A percentile compares a stretch with the other conserved stretches of the same genome.
Conservation (phyloP, 2,113 vertebrate genomes). For the Scomber colias region DNA sequence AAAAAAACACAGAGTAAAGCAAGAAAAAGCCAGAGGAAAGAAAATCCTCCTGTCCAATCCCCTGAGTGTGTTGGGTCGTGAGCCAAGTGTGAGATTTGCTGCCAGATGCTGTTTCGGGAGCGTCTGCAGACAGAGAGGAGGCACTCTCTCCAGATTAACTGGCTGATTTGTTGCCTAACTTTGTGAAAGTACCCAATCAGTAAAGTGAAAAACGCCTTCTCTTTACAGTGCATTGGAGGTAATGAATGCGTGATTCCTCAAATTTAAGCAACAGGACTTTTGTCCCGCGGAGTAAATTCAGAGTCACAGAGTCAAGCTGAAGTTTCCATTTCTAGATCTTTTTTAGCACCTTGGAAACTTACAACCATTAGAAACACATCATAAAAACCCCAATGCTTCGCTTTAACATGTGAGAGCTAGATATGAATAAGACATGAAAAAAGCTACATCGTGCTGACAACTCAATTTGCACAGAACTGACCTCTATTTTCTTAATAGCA, state of each 20-base stretch:
- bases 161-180: constrained; percentile 64
- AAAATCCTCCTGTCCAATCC: constrained; percentile 43
- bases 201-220: constrained; percentile 3
- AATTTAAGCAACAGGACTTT: neutral
- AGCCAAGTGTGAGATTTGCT: constrained; percentile 71
- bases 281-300: neutral
- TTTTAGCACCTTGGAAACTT: neutral
- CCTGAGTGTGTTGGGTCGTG: constrained; percentile 49
- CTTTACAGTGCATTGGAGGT: constrained; percentile 3
- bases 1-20: neutral
- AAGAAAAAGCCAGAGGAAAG: constrained; percentile 4
- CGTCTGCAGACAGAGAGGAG: constrained; percentile 30
- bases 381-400: too few relatives aligned
- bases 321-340: neutral
- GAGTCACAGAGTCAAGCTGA: neutral
- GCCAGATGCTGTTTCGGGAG: constrained; percentile 44
- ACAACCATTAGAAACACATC: neutral
- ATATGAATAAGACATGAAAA: too few relatives aligned
- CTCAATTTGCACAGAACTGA: too few relatives aligned
- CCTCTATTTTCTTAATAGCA: too few relatives aligned
- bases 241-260: constrained; percentile 20
- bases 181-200: constrained; percentile 44
- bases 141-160: constrained; percentile 66
- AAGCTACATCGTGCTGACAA: too few relatives aligned
- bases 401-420: too few relatives aligned